These are phyloP conservation scores for Lepidotrigona ventralis DNA, from an alignment of 1,140 invertebrate genomes.

Conservation along the genomic window DNA sequence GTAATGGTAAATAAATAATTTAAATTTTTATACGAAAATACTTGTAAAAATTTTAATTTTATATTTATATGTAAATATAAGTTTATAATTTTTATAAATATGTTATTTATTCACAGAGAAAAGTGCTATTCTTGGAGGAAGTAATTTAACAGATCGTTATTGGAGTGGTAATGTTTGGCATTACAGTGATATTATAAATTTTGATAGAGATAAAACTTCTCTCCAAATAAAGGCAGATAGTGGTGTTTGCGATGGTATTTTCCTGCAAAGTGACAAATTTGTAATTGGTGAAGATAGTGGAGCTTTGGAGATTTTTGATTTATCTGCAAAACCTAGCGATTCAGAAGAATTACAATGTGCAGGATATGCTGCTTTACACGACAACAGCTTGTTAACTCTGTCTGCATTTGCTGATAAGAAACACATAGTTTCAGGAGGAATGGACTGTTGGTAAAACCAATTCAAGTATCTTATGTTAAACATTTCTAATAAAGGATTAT, in stretches of 20 bases:
- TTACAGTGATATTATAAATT: constrained; percentile 65
- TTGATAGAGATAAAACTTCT: constrained; percentile 60
- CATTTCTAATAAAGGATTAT: constrained; percentile 5
- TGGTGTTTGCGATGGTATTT: constrained; percentile 65
- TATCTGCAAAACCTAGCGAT: constrained; percentile 41
- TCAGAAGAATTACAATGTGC: constrained; percentile 56
- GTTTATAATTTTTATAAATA: constrained; percentile 12
- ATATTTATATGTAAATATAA: background rate
- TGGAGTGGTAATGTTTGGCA: constrained; percentile 74
- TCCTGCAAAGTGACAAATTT: constrained; percentile 68
- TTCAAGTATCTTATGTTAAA: constrained; percentile 1
- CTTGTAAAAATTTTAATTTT: background rate
- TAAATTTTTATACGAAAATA: background rate
- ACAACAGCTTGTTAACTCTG: constrained; percentile 68
- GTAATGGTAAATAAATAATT: constrained; percentile 66
- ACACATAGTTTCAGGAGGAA: constrained; percentile 69
- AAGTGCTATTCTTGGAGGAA: constrained; percentile 73
- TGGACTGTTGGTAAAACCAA: constrained; percentile 72
- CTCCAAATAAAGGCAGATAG: constrained; percentile 61
- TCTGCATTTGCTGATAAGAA: constrained; percentile 68
- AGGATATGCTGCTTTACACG: constrained; percentile 70
- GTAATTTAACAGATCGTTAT: constrained; percentile 72
- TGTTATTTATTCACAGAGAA: constrained; percentile 66
- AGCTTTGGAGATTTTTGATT: constrained; percentile 66
- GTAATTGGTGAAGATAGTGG: constrained; percentile 74